These are phyloP conservation scores for Agriopis leucophaearia DNA, from an alignment of 2,888 invertebrate species.

Conservation along the genomic window DNA sequence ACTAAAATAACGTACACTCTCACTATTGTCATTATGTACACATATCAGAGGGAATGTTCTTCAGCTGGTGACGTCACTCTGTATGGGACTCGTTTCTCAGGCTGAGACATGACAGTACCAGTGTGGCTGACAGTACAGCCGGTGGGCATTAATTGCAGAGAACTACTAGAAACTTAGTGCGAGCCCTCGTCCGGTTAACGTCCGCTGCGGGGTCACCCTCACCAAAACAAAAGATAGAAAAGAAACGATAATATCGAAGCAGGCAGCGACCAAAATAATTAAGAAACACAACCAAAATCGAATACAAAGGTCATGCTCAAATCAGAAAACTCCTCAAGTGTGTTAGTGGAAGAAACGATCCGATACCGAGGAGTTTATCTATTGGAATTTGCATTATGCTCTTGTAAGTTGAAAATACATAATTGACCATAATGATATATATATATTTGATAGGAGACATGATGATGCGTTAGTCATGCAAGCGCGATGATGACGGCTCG, in stretches of 20 bases:
- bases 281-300: constrained; percentile 47
- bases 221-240: constrained; percentile 12
- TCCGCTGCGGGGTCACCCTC: constrained; percentile 15
- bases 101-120: too few species aligned
- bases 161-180: constrained; percentile 39
- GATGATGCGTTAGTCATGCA: background rate
- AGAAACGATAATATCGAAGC: constrained; percentile 18
- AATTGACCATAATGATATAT: background rate
- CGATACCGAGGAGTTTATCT: constrained; percentile 56
- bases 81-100: background rate
- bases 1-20: background rate
- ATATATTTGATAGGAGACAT: too few species aligned
- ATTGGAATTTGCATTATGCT: background rate
- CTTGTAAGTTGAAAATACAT: background rate
- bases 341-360: constrained; percentile 57
- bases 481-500: background rate
- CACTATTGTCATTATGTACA: too few species aligned
- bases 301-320: constrained; percentile 67
- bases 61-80: background rate
- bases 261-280: constrained; percentile 31
- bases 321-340: constrained; percentile 59
- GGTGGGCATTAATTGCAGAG: constrained; percentile 29
- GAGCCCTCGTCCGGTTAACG: constrained; percentile 49
- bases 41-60: background rate
- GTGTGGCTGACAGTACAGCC: background rate